Conservation (phyloP, 2,888 invertebrate genomes). For the Pristionchus mayeri region DNA sequence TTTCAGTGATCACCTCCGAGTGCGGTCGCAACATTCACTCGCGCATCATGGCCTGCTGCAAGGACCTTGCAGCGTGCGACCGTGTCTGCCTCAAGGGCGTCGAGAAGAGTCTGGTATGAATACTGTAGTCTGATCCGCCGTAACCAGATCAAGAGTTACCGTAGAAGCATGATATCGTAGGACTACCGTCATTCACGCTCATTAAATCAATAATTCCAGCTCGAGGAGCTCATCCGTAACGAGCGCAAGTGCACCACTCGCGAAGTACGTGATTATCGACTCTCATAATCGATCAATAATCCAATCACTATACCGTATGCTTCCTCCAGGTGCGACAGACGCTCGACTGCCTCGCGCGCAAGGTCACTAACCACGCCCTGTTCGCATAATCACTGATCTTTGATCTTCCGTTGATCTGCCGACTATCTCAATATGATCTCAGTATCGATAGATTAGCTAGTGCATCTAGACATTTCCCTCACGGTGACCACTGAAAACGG, state of each 20-base stretch:
- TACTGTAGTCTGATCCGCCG: neutral
- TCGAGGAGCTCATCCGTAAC: slow-evolving; percentile 42
- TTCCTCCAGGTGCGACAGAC: slow-evolving; percentile 27
- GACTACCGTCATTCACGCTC: neutral
- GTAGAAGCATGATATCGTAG: neutral
- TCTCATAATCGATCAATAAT: neutral
- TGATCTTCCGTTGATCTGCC: neutral
- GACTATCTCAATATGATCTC: slow-evolving; percentile 21
- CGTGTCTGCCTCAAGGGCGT: slow-evolving; percentile 53
- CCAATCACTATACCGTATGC: neutral
- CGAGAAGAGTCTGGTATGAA: slow-evolving; percentile 51
- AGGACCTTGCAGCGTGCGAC: slow-evolving; percentile 54
- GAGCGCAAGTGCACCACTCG: slow-evolving; percentile 41
- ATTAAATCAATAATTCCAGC: slow-evolving; percentile 33
- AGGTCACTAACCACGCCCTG: slow-evolving; percentile 32
- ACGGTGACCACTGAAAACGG: neutral
- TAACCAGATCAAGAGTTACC: neutral
- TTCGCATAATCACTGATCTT: neutral
- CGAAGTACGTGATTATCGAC: slow-evolving; percentile 31
- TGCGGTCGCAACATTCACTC: slow-evolving; percentile 52
- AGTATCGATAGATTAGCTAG: neutral
- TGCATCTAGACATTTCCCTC: neutral
- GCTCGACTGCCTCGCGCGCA: slow-evolving; percentile 45
- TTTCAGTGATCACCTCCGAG: slow-evolving; percentile 49
- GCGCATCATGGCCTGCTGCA: slow-evolving; percentile 56